Evolutionary conservation across 92 coral and sea anemone species (phyloP).

Genomic region (Desmophyllum pertusum): DNA sequence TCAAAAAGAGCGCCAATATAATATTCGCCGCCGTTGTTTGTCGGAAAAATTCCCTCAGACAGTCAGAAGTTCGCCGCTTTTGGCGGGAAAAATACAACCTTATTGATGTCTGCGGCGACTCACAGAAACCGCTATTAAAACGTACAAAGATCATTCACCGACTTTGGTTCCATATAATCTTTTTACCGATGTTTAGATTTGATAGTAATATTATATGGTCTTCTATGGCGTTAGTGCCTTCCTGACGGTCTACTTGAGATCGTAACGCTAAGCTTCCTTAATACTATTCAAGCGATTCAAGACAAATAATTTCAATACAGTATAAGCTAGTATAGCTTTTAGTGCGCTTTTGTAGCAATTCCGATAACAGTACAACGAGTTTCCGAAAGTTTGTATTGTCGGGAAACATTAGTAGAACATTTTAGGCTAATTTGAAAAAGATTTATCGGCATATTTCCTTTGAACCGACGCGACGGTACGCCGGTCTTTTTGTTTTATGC

Average conservation of each 20-base stretch:
- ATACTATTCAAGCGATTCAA: not conserved
- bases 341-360: not conserved
- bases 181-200: not conserved
- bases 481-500: not conserved
- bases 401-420: slow-evolving; percentile 1
- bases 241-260: not conserved
- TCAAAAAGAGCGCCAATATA: slow-evolving; percentile 17
- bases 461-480: not conserved
- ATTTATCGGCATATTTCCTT: slow-evolving; percentile 16
- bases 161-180: slow-evolving; percentile 26
- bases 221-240: not conserved
- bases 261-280: not conserved
- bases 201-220: not conserved
- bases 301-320: not conserved
- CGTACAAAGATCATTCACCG: slow-evolving; percentile 25
- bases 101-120: slow-evolving; percentile 22
- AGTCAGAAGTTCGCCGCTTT: slow-evolving; percentile 30
- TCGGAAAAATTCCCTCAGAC: slow-evolving; percentile 26
- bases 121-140: slow-evolving; percentile 10
- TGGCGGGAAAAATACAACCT: slow-evolving; percentile 24
- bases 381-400: slow-evolving; percentile 7
- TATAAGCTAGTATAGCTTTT: not conserved
- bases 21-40: slow-evolving; percentile 23
- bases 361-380: not conserved
- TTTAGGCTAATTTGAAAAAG: slow-evolving; percentile 4